Conservation (phyloP, 2,888 invertebrate genomes). For the Hypolimnas misippus region DNA sequence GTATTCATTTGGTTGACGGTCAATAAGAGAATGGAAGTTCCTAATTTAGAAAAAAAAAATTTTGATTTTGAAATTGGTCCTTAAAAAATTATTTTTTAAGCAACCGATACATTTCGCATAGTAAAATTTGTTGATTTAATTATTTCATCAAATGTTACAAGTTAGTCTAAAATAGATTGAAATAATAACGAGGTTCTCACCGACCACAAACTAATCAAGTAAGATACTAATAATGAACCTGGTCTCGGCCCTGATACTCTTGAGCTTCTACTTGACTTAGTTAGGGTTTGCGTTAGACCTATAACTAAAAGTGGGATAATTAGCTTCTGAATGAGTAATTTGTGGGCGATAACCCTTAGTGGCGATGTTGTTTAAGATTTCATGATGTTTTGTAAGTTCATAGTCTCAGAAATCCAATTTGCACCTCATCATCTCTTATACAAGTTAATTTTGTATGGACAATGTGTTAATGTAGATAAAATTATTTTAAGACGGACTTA, state of each 20-base stretch:
- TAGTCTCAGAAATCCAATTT: neutral
- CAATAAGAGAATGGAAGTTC: no score
- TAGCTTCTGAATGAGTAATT: slow-evolving; percentile 20
- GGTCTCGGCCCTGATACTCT: slow-evolving; percentile 1
- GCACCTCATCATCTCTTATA: neutral
- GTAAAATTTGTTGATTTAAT: no score
- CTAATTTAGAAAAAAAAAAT: no score
- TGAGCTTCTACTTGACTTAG: slow-evolving; percentile 10
- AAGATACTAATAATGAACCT: slow-evolving; percentile 18
- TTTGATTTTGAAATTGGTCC: no score
- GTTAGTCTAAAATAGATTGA: neutral
- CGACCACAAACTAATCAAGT: neutral
- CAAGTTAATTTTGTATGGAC: no score
- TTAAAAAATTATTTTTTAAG: no score
- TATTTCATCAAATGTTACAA: no score
- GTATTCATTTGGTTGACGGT: no score
- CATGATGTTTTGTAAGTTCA: neutral
- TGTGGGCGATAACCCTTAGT: slow-evolving; percentile 3
- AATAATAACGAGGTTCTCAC: slow-evolving; percentile 1
- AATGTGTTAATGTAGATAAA: neutral
- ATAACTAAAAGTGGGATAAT: slow-evolving; percentile 12
- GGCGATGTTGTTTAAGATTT: neutral
- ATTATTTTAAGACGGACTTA: neutral
- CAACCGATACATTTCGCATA: no score
- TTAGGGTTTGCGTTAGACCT: slow-evolving; percentile 2